phyloP scores from a whole-genome alignment of 2,888 invertebrate genomes.

The Litoditis marina region DNA sequence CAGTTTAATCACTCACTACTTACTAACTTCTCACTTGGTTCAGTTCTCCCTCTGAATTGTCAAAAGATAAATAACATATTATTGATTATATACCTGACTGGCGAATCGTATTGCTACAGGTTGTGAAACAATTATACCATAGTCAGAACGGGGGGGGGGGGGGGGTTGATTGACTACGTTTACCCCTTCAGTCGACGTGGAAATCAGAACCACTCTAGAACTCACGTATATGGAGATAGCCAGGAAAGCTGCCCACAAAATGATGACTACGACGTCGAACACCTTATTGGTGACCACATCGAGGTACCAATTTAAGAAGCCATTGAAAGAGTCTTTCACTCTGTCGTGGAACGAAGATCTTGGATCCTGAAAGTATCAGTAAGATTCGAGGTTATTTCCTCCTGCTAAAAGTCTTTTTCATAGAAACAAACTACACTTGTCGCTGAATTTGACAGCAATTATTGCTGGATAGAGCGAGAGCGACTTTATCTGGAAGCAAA shows the following conservation, averaged over 20 bases:
- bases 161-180: too few relatives aligned
- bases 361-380: constrained; percentile 10
- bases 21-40: too few relatives aligned
- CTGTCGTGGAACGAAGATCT: constrained; percentile 27
- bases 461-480: too few relatives aligned
- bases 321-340: constrained; percentile 22
- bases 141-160: too few relatives aligned
- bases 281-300: constrained; percentile 42
- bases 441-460: too few relatives aligned
- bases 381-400: not conserved
- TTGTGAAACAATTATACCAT: not conserved
- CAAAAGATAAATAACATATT: not conserved
- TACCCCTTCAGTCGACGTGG: too few relatives aligned
- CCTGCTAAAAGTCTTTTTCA: not conserved
- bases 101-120: not conserved
- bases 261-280: constrained; percentile 39
- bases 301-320: constrained; percentile 35
- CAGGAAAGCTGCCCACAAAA: constrained; percentile 44
- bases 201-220: too few relatives aligned
- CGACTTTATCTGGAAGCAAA: too few relatives aligned
- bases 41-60: too few relatives aligned
- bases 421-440: not conserved
- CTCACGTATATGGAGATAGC: constrained; percentile 49
- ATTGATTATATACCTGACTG: not conserved
- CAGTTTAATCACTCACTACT: too few relatives aligned